Evolutionary conservation across 2,797 vertebrate genomes (phyloP).

Genomic region (Periophthalmus magnuspinnatus): DNA sequence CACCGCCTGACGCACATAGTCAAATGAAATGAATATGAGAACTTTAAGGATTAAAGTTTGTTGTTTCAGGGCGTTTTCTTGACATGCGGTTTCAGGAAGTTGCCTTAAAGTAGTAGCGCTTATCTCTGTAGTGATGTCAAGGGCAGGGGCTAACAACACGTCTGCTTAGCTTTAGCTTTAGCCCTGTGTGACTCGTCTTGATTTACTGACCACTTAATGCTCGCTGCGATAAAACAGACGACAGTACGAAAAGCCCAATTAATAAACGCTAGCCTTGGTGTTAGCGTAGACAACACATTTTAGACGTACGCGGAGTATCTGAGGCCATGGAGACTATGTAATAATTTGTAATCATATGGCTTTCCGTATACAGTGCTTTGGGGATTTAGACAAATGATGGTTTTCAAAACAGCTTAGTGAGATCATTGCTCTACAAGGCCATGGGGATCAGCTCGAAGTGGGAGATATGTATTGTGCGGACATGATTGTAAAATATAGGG

Average conservation of each 20-base stretch:
- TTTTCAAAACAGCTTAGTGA: conserved; percentile 3
- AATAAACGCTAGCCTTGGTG: not conserved
- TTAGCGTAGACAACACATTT: not conserved
- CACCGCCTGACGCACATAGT: conserved; percentile 24
- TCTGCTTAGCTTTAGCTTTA: not conserved
- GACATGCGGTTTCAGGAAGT: not conserved
- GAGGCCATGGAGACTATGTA: not conserved
- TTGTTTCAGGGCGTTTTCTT: not conserved
- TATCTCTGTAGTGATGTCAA: conserved; percentile 10
- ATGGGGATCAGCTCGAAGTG: not conserved
- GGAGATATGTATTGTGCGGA: not conserved
- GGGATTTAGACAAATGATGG: conserved; percentile 4
- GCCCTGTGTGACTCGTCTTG: not conserved
- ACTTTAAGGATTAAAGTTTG: conserved; percentile 12
- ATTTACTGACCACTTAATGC: conserved; percentile 9
- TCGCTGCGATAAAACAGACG: not conserved
- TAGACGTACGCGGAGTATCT: not conserved
- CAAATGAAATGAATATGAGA: conserved; percentile 36
- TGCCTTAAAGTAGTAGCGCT: not conserved
- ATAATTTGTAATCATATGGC: conserved; percentile 2
- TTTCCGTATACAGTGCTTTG: not conserved
- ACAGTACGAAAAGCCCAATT: not conserved
- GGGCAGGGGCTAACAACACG: not conserved
- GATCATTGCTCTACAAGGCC: not conserved
- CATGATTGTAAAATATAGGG: not conserved